phyloP scores from a whole-genome alignment of 2,888 invertebrate genomes.

The Aphrophora alni region DNA sequence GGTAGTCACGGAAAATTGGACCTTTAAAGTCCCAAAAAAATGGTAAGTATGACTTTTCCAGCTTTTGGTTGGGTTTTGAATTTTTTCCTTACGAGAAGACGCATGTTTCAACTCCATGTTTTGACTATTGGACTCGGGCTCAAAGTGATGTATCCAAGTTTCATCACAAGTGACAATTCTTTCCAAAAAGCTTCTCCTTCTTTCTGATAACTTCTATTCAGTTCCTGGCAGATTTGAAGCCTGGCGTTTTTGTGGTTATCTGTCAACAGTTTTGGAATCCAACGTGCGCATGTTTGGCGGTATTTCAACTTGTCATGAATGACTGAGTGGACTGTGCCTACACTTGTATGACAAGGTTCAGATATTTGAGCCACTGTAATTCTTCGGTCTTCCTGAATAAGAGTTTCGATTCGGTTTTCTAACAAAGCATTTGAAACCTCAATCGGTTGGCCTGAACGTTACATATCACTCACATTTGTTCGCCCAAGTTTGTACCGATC shows the following conservation, averaged over 20 bases:
- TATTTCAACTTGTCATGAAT: too few species aligned
- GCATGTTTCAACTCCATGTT: constrained; percentile 10
- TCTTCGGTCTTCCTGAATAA: too few species aligned
- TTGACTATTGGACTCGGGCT: neutral
- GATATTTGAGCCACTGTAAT: too few species aligned
- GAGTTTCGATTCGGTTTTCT: too few species aligned
- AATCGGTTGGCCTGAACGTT: too few species aligned
- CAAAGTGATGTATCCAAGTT: neutral
- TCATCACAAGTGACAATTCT: constrained; percentile 12
- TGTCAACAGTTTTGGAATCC: constrained; percentile 28
- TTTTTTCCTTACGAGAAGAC: neutral
- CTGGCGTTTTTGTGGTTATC: constrained; percentile 16
- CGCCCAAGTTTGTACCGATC: too few species aligned
- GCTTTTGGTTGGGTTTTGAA: neutral
- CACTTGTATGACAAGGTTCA: too few species aligned
- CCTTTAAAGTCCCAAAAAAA: neutral
- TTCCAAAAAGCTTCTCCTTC: neutral
- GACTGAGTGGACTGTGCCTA: too few species aligned
- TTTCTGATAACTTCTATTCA: constrained; percentile 13
- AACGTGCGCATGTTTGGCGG: constrained; percentile 29
- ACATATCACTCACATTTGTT: too few species aligned
- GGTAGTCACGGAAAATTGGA: neutral
- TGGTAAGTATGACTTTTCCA: constrained; percentile 6
- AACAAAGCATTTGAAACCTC: too few species aligned
- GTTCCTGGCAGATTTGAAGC: neutral